Conservation (phyloP, 2,113 vertebrate species). For the Tamias sibiricus region DNA sequence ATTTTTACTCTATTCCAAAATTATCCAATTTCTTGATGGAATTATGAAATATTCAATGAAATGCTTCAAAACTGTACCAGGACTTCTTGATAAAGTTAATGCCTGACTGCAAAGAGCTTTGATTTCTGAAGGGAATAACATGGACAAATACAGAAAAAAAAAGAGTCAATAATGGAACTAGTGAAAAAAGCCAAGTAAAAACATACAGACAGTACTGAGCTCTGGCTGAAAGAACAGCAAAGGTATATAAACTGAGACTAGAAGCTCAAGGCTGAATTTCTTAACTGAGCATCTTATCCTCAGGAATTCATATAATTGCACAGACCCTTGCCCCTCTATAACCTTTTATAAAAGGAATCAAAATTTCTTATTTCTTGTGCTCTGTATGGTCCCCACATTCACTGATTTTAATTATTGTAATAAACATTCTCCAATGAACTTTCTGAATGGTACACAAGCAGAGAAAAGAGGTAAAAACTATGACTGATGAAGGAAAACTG, state of each 20-base stretch:
- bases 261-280: rapidly evolving
- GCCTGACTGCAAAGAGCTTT: neutral
- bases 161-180: neutral
- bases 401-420: neutral
- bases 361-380: neutral
- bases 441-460: neutral
- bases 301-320: neutral
- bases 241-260: neutral
- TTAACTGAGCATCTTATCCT: neutral
- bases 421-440: neutral
- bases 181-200: neutral
- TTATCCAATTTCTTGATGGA: neutral
- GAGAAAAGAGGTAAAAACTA: neutral
- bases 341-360: neutral
- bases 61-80: neutral
- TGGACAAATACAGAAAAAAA: neutral
- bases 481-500: neutral
- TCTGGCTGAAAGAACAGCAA: neutral
- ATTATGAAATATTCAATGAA: neutral
- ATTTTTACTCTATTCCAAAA: neutral
- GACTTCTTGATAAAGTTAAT: neutral
- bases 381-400: neutral
- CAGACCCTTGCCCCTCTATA: rapidly evolving
- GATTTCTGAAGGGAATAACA: neutral
- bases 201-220: neutral